A percentile compares a stretch with the other conserved stretches of the same genome.
These are phyloP conservation scores for Pissodes strobi DNA, from an alignment of 1,140 invertebrate species.

Conservation along the genomic window DNA sequence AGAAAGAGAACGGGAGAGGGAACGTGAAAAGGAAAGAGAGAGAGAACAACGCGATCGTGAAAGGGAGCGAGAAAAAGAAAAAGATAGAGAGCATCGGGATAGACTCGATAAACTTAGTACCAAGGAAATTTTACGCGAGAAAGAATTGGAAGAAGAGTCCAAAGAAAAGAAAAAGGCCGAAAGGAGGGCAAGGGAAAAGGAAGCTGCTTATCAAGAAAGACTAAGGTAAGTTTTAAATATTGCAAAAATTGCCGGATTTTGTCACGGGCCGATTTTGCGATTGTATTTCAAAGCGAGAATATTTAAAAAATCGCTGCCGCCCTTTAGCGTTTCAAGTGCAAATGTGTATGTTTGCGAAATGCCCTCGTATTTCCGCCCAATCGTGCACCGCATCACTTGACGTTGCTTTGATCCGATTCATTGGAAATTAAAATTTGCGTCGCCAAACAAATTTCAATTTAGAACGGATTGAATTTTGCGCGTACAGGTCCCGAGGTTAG, in stretches of 20 bases:
- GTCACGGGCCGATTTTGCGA: too few relatives aligned
- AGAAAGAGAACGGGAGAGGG: conserved; percentile 56
- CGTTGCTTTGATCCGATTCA: too few relatives aligned
- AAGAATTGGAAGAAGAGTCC: conserved; percentile 89
- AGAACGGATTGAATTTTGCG: too few relatives aligned
- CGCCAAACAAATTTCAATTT: too few relatives aligned
- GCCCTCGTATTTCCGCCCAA: too few relatives aligned
- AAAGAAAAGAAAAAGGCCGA: conserved; percentile 89
- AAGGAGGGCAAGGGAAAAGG: conserved; percentile 89
- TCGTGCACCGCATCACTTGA: too few relatives aligned
- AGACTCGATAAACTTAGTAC: conserved; percentile 61
- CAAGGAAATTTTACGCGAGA: conserved; percentile 70
- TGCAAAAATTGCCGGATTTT: not conserved
- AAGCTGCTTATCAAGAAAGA: conserved; percentile 89
- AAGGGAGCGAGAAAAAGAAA: conserved; percentile 56
- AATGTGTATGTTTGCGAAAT: too few relatives aligned
- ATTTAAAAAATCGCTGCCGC: too few relatives aligned
- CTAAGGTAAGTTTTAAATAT: conserved; percentile 45
- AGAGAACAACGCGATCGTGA: conserved; percentile 55
- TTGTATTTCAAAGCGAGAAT: too few relatives aligned
- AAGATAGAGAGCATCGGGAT: conserved; percentile 58
- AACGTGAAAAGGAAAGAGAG: conserved; percentile 57
- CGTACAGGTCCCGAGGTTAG: too few relatives aligned
- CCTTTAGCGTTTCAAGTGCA: too few relatives aligned
- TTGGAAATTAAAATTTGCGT: too few relatives aligned